Evolutionary conservation across 2,888 invertebrate genomes (phyloP).

Genomic region (Xylota segnis): DNA sequence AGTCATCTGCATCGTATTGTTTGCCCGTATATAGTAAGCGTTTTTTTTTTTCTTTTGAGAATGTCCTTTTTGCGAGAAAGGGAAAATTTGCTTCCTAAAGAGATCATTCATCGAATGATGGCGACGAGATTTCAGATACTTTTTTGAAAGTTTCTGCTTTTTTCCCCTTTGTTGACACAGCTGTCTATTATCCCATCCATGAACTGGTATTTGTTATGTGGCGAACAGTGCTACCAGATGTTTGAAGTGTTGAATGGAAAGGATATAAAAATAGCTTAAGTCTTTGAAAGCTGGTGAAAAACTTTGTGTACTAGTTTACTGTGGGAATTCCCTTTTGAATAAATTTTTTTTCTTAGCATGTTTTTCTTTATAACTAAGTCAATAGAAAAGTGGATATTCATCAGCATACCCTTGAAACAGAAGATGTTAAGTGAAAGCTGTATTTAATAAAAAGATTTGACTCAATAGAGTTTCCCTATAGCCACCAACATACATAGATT

Average conservation of each 20-base stretch:
- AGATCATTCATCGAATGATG: conserved; percentile 25
- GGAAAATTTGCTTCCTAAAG: background rate
- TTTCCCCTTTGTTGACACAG: background rate
- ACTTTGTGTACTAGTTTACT: background rate
- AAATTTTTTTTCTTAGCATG: too few species aligned
- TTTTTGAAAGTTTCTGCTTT: background rate
- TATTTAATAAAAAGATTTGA: too few species aligned
- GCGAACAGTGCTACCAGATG: background rate
- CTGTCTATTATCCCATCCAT: background rate
- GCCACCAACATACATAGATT: too few species aligned
- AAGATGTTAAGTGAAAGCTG: too few species aligned
- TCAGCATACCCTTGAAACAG: too few species aligned
- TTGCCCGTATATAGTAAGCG: background rate
- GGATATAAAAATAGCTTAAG: background rate
- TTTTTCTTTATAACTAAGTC: too few species aligned
- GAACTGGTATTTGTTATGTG: background rate
- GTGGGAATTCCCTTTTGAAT: too few species aligned
- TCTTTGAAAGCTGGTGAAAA: background rate
- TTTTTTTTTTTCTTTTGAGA: too few species aligned
- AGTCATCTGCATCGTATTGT: conserved; percentile 25
- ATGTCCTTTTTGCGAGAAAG: conserved; percentile 1
- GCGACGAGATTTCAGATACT: background rate
- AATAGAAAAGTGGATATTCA: too few species aligned
- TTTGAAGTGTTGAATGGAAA: conserved; percentile 1
- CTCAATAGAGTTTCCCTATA: too few species aligned